Evolutionary conservation across 2,113 vertebrate species (phyloP).

Genomic region (Lophura nycthemera): DNA sequence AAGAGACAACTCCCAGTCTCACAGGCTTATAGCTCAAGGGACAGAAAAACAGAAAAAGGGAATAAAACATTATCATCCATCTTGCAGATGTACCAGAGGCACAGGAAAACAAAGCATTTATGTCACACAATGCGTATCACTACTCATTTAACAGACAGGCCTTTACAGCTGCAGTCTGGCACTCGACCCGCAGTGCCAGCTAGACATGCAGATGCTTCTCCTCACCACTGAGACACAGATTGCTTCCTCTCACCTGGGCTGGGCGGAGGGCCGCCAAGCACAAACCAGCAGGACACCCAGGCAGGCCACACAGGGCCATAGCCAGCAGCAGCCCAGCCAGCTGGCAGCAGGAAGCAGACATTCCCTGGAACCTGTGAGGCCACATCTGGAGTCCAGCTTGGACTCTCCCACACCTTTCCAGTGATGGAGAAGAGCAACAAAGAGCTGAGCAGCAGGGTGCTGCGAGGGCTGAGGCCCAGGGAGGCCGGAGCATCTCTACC

Average conservation of each 20-base stretch:
- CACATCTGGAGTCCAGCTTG: background rate
- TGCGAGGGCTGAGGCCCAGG: background rate
- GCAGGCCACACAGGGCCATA: background rate
- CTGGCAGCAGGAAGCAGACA: background rate
- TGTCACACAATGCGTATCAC: rapidly evolving
- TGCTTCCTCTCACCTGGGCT: background rate
- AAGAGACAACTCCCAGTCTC: background rate
- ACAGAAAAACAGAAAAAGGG: background rate
- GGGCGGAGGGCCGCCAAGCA: too few species aligned
- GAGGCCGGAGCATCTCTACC: background rate
- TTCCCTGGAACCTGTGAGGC: background rate
- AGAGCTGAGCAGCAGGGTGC: background rate
- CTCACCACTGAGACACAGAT: background rate
- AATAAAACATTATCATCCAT: background rate
- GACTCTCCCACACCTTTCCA: too few species aligned
- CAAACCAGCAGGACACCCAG: background rate
- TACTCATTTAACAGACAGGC: background rate
- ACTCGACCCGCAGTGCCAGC: background rate
- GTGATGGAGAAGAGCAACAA: background rate
- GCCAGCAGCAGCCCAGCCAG: background rate
- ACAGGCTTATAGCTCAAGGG: background rate
- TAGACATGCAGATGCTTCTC: background rate
- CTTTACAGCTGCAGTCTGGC: background rate
- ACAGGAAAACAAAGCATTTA: background rate
- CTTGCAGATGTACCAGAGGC: background rate